Base-by-base conservation (phyloP, 2,113 vertebrate genomes). In the Triplophysa dalaica region DNA sequence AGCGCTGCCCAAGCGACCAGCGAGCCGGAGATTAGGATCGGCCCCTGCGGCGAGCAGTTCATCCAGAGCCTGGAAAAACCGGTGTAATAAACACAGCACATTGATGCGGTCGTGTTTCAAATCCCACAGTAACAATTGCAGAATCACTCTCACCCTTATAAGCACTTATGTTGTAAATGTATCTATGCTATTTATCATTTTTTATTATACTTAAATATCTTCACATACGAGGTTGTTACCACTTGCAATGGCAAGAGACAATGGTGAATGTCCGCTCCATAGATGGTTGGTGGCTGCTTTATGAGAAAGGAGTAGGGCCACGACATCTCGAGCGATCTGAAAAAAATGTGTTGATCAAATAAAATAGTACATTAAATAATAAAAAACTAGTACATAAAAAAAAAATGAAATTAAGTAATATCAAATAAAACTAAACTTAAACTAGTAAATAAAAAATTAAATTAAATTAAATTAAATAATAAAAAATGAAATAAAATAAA, bases 231-330 rank as follows among this genome's bases (percentile, higher is more conserved):
- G 82, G 65, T 95, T 89, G 3, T 97, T 97, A 78, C 95, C 95
- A 19, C 90, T 93, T 64, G 94, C 92, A 9, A 97, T 93, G 56
- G 95, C 92, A 83, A 97, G 82, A 3, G 96, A 98, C 22, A 97
- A 94, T 0, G 95, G 93, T 3, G 96, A 96, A 88, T 97, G 96
- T 48, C 95, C 93, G 0, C 93, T 94, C 95, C 96, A 97, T 77
- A 97, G 83, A 8, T 86, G 38, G 80, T 92, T 90, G 73, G 92
- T 91, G n/a, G 89, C 88, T 21, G 95, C 94, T 43, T 86, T 86
- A 79, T 95, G 94, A 26, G 82, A 87, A 11, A 98, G 90, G 8
- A 98, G 91, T 45, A 94, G 88, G 50, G 48, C 81, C 2, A 96
- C 90, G 4, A 94, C 82, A 33, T 94, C 90, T 78, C 89, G 91